Evolutionary conservation across 2,888 invertebrate species (phyloP), one percentile per base, ranked within the genome.

Genomic region (Thera obeliscata): DNA sequence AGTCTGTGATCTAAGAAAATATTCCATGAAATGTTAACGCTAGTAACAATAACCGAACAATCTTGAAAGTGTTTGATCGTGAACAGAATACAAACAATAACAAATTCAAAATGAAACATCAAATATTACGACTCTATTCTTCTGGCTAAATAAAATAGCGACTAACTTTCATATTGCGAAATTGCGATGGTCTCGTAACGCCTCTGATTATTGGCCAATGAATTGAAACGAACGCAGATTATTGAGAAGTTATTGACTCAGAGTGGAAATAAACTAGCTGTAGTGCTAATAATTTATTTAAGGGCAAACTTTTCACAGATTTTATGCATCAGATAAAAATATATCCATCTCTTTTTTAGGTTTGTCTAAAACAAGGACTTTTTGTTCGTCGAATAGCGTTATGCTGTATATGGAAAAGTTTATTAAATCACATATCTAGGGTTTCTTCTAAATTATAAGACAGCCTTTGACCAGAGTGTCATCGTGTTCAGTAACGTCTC

Each of bases 111-210:
- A 57, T 0, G 56, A 43, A 52, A 48, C 50, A 50, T 49, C 48
- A 68, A 71, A 59, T 63, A 70, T 62, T 59, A 64, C 48, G 43
- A 61, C 48, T 64, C 66, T 52, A 62, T 70, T 67, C 65, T 71
- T 70, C 63, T 68, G 60, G 61, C 64, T 59, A 59, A 73, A 67
- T 71, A 67, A 71, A 72, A 71, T 65, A 66, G 63, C 57, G 11
- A 58, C 50, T 66, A 56, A 67, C 71, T 74, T 74, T 74, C 74
- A 62, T 73, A 54, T 74, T 72, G 73, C 70, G 66, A 73, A 73
- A 73, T 70, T 68, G 66, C 69, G 69, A 64, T 60, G 49, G 69
- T 72, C 66, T 70, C 72, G 62, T 74, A 74, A 74, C 71, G 63
- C 63, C 66, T 57, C 35, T 69, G 72, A 72, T 72, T 69, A 70